Percentiles rank a stretch among this genome's conserved stretches.
Evolutionary conservation across 2,797 vertebrate species (phyloP).

Genomic region (Danio kyathit): DNA sequence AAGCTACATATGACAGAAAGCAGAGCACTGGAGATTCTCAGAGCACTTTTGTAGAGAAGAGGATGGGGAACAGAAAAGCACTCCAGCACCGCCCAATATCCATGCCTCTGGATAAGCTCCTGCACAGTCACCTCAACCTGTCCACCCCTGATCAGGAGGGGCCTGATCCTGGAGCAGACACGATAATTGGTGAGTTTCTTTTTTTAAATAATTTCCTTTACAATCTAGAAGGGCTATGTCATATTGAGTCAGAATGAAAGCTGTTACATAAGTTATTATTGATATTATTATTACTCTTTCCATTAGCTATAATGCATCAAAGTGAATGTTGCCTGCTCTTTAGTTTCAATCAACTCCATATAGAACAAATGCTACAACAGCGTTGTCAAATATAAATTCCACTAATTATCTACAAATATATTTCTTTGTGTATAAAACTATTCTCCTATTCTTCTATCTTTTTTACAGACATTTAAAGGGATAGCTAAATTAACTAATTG

Average conservation of each 20-base stretch:
- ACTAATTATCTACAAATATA: conserved; percentile 11
- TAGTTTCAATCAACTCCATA: not conserved
- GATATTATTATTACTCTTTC: not conserved
- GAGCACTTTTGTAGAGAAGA: conserved; percentile 69
- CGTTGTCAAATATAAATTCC: not conserved
- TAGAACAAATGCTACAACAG: not conserved
- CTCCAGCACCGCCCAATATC: conserved; percentile 88
- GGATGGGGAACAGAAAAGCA: conserved; percentile 72
- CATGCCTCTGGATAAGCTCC: conserved; percentile 90
- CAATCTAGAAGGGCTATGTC: not conserved
- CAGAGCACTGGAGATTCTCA: conserved; percentile 43
- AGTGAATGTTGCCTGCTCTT: not conserved
- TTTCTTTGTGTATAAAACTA: conserved; percentile 30
- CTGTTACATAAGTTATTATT: not conserved
- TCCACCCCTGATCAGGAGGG: conserved; percentile 75
- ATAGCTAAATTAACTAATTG: no score
- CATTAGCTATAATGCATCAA: conserved; percentile 2
- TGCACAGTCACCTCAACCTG: conserved; percentile 84
- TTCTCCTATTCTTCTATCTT: conserved; percentile 49
- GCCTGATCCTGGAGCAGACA: conserved; percentile 74
- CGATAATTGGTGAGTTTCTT: conserved; percentile 82
- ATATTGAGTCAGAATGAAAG: not conserved
- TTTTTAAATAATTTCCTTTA: not conserved
- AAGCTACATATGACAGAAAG: conserved; percentile 73
- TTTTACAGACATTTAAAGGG: no score